Evolutionary conservation across 2,797 vertebrate genomes (phyloP).

Genomic region (Emys orbicularis): DNA sequence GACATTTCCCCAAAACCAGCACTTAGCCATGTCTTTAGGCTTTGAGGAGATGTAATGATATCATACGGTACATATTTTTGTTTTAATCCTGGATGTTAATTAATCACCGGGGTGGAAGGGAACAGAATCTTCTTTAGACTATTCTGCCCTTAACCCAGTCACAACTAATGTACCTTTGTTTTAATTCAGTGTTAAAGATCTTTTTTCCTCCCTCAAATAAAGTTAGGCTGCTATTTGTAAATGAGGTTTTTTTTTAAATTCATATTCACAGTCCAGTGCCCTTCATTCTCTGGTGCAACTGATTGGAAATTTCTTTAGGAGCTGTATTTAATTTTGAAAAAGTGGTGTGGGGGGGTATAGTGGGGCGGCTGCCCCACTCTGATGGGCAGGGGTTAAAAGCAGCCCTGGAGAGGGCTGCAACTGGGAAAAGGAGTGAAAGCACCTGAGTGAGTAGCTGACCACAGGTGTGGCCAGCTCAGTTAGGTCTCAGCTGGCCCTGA

Average conservation of each 20-base stretch:
- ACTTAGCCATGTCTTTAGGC: background rate
- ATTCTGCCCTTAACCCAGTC: slow-evolving; percentile 18
- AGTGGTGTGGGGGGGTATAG: too few species aligned
- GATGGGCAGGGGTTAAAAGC: too few species aligned
- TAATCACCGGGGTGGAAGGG: background rate
- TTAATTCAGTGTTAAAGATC: slow-evolving; percentile 26
- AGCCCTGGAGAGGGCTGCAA: too few species aligned
- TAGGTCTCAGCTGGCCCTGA: too few species aligned
- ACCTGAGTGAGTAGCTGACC: too few species aligned
- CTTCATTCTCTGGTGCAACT: slow-evolving; percentile 45
- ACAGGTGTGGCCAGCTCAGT: too few species aligned
- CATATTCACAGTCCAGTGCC: background rate
- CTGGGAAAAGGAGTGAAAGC: too few species aligned
- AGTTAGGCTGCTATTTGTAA: slow-evolving; percentile 31
- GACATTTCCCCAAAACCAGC: background rate
- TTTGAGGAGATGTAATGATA: slow-evolving; percentile 24
- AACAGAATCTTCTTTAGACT: background rate
- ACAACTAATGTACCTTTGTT: background rate
- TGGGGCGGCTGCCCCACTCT: too few species aligned
- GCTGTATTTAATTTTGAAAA: background rate
- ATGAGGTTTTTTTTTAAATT: background rate
- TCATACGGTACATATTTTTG: background rate
- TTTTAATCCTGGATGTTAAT: background rate
- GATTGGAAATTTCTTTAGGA: slow-evolving; percentile 38
- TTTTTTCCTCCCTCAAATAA: slow-evolving; percentile 27